Conservation (phyloP, 2,797 vertebrate species). For the Sparus aurata region DNA sequence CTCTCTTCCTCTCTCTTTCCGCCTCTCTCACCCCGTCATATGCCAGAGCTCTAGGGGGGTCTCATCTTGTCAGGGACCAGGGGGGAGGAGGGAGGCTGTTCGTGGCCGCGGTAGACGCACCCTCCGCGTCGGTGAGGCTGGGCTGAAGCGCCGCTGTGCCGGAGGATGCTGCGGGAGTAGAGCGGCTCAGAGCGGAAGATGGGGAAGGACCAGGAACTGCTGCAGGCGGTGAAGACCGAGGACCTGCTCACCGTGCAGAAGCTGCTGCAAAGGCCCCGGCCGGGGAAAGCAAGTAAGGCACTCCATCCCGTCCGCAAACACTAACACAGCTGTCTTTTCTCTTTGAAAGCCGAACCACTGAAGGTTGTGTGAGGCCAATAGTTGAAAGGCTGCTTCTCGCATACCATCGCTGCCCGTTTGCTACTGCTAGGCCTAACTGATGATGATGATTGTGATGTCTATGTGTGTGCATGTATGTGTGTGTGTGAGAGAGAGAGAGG, state of each 20-base stretch:
- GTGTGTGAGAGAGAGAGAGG: neutral
- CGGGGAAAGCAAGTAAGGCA: slow-evolving; percentile 94
- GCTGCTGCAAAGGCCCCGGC: slow-evolving; percentile 97
- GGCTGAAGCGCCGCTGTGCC: slow-evolving; percentile 73
- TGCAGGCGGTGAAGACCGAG: slow-evolving; percentile 98
- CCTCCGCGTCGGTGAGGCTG: slow-evolving; percentile 73
- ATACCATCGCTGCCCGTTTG: slow-evolving; percentile 13
- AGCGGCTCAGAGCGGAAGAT: slow-evolving; percentile 84
- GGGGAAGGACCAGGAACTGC: slow-evolving; percentile 99
- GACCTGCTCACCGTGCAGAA: slow-evolving; percentile 96
- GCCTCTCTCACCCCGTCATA: slow-evolving; percentile 35
- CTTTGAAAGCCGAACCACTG: neutral
- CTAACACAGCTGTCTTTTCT: neutral
- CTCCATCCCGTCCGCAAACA: neutral
- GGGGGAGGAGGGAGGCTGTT: slow-evolving; percentile 51
- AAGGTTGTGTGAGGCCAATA: neutral
- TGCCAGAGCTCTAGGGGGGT: slow-evolving; percentile 58
- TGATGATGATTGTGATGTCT: slow-evolving; percentile 12
- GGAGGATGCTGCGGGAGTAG: slow-evolving; percentile 86
- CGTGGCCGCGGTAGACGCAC: slow-evolving; percentile 68
- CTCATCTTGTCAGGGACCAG: slow-evolving; percentile 50
- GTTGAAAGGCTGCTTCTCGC: neutral
- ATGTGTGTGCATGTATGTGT: slow-evolving; percentile 13
- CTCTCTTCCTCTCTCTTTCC: neutral
- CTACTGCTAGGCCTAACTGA: slow-evolving; percentile 24